Conservation (phyloP, 2,888 invertebrate genomes). For the Plagodis pulveraria region DNA sequence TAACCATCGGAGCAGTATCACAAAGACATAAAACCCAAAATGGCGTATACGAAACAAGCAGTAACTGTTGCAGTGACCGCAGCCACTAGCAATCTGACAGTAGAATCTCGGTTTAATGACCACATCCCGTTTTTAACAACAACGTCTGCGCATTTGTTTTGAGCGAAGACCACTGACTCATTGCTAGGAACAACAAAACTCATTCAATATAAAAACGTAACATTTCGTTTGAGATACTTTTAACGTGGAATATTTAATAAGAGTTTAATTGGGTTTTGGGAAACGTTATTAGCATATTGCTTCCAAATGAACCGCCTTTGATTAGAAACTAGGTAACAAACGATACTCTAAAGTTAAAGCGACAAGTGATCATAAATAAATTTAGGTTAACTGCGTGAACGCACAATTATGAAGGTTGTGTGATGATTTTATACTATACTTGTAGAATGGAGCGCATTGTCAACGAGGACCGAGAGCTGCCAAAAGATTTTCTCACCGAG, state of each 20-base stretch:
- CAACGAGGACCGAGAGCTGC: conserved; percentile 86
- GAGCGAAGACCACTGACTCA: conserved; percentile 69
- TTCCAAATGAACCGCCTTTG: conserved; percentile 34
- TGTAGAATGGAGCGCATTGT: conserved; percentile 87
- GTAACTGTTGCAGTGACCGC: conserved; percentile 32
- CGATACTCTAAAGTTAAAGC: conserved; percentile 21
- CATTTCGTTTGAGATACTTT: conserved; percentile 60
- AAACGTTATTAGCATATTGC: conserved; percentile 40
- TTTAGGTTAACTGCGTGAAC: conserved; percentile 33
- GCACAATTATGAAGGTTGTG: conserved; percentile 22
- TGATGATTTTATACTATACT: conserved; percentile 54
- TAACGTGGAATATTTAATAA: conserved; percentile 48
- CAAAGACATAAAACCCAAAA: conserved; percentile 33
- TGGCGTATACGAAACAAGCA: conserved; percentile 22
- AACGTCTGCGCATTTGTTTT: conserved; percentile 76
- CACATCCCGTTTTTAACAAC: conserved; percentile 78
- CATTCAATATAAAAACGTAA: conserved; percentile 65
- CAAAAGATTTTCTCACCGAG: conserved; percentile 88
- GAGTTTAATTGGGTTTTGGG: conserved; percentile 40
- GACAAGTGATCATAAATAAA: conserved; percentile 23
- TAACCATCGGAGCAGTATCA: conserved; percentile 25
- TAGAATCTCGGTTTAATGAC: conserved; percentile 80
- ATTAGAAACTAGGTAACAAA: conserved; percentile 29
- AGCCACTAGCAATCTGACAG: conserved; percentile 54
- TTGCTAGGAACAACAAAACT: conserved; percentile 68